phyloP scores from a whole-genome alignment of 2,888 invertebrate genomes.

The Ophioninae sp. region DNA sequence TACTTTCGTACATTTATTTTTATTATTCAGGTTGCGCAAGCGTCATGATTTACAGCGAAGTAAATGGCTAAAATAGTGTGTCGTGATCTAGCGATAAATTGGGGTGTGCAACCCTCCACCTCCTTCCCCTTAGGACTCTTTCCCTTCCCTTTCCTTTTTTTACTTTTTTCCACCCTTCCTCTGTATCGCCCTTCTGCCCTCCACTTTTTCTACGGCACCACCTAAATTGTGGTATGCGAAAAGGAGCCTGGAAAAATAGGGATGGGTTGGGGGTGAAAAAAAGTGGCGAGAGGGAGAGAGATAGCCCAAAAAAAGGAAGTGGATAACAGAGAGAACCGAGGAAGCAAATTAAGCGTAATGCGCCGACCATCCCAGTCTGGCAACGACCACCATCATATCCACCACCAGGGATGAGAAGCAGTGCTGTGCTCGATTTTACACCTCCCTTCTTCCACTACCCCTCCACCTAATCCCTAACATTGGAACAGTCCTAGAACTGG shows the following conservation, averaged over 20 bases:
- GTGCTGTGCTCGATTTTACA: not conserved
- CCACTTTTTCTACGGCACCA: slow-evolving; percentile 19
- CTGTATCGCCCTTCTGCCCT: slow-evolving; percentile 14
- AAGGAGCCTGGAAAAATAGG: slow-evolving; percentile 29
- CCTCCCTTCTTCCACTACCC: not conserved
- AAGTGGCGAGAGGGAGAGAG: slow-evolving; percentile 5
- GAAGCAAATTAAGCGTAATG: slow-evolving; percentile 70
- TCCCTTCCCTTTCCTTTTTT: slow-evolving; percentile 41
- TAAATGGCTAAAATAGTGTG: slow-evolving; percentile 48
- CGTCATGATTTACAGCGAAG: slow-evolving; percentile 49
- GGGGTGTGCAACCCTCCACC: slow-evolving; percentile 1
- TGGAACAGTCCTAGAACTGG: slow-evolving; percentile 45
- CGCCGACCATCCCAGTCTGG: slow-evolving; percentile 47
- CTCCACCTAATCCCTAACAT: too few species aligned
- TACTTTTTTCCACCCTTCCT: slow-evolving; percentile 31
- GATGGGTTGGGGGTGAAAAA: not conserved
- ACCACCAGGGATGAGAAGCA: slow-evolving; percentile 39
- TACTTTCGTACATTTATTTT: slow-evolving; percentile 21
- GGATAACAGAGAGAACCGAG: slow-evolving; percentile 62
- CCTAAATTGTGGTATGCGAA: slow-evolving; percentile 50
- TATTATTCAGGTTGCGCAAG: slow-evolving; percentile 15
- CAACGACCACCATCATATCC: slow-evolving; percentile 21
- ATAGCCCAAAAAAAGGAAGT: slow-evolving; percentile 21
- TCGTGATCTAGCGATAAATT: slow-evolving; percentile 56
- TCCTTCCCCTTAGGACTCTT: not conserved